Evolutionary conservation across 1,140 invertebrate genomes (phyloP).

Genomic region (Drosophila kanapiae): DNA sequence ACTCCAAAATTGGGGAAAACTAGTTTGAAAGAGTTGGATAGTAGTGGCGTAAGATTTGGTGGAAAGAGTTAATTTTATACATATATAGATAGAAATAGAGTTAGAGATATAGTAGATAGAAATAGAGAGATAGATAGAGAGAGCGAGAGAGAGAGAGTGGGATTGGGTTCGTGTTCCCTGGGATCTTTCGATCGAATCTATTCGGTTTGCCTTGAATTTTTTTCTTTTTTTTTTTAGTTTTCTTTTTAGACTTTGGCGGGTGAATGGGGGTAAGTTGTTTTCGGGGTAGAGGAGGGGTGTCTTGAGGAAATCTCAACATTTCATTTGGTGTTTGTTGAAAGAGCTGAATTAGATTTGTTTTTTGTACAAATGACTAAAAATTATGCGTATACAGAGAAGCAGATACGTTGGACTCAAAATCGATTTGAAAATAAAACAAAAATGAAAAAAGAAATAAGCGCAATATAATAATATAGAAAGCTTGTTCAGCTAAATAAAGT

Average conservation of each 20-base stretch:
- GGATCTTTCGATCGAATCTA: conserved; percentile 38
- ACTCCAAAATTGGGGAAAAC: conserved; percentile 18
- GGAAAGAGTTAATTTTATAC: conserved; percentile 10
- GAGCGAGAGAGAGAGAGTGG: conserved; percentile 9
- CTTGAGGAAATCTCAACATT: conserved; percentile 83
- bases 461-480: conserved; percentile 21
- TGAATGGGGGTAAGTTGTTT: conserved; percentile 39
- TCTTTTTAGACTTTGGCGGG: conserved; percentile 14
- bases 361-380: conserved; percentile 61
- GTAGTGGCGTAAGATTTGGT: conserved; percentile 21
- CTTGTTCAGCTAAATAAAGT: not conserved
- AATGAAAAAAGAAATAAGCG: not conserved
- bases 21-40: conserved; percentile 21
- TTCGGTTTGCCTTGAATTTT: conserved; percentile 11
- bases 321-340: conserved; percentile 85
- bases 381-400: conserved; percentile 40
- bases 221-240: conserved; percentile 2
- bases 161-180: conserved; percentile 14
- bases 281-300: conserved; percentile 50
- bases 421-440: not conserved
- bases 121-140: conserved; percentile 10
- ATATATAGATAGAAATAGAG: conserved; percentile 17
- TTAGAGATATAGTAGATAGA: conserved; percentile 10
- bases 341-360: conserved; percentile 84
- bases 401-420: conserved; percentile 8